A percentile compares a stretch with the other conserved stretches of the same genome.
Conservation (phyloP, 1,140 invertebrate genomes). For the Caenorhabditis briggsae region DNA sequence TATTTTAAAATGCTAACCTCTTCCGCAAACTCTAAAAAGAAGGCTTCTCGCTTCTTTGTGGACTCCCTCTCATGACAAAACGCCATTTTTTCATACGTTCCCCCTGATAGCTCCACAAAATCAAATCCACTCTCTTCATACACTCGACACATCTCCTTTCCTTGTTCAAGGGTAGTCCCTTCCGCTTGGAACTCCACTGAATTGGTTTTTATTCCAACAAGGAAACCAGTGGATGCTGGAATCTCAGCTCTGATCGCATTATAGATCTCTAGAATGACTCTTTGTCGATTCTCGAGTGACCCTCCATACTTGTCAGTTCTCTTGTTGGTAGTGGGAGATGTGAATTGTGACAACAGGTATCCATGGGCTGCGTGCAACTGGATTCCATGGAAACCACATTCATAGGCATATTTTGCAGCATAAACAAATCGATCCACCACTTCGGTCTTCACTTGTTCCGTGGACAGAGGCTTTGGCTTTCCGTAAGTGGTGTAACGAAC, state of each 20-base stretch:
- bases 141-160: constrained; percentile 47
- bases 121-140: constrained; percentile 68
- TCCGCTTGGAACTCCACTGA: constrained; percentile 67
- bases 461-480: constrained; percentile 66
- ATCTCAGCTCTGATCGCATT: constrained; percentile 65
- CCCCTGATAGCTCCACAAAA: constrained; percentile 70
- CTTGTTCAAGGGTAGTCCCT: constrained; percentile 52
- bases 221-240: constrained; percentile 62
- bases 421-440: constrained; percentile 68
- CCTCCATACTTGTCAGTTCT: constrained; percentile 73
- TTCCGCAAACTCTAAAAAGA: constrained; percentile 59
- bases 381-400: constrained; percentile 70
- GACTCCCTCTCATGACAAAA: constrained; percentile 66
- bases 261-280: constrained; percentile 69
- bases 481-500: constrained; percentile 51
- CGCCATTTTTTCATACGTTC: constrained; percentile 65
- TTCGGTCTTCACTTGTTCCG: constrained; percentile 68
- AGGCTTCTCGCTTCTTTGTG: constrained; percentile 61
- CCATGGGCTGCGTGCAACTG: constrained; percentile 74
- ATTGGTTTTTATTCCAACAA: constrained; percentile 70
- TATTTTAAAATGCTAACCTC: neutral
- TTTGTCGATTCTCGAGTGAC: constrained; percentile 66
- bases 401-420: constrained; percentile 66
- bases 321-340: constrained; percentile 68
- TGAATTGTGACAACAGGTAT: constrained; percentile 72